These are phyloP conservation scores for Agelaius tricolor DNA, from an alignment of 2,113 vertebrate genomes.

Conservation along the genomic window DNA sequence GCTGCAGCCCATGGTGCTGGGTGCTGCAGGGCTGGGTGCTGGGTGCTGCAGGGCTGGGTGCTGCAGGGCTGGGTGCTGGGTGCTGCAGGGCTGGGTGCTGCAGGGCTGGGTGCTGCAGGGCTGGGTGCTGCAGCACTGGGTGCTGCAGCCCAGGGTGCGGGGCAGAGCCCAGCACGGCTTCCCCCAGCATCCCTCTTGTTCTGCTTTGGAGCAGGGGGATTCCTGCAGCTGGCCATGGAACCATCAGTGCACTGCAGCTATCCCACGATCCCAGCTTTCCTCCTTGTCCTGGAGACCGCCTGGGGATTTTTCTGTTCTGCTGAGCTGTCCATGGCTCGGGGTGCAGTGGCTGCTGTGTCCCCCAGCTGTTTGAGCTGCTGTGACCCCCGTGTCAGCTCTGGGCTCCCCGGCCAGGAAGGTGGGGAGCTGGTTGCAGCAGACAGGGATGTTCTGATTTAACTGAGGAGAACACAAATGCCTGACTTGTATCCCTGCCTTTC, in stretches of 20 bases:
- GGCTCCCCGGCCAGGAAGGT: neutral
- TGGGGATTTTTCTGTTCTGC: neutral
- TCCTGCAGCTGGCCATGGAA: neutral
- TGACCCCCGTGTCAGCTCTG: neutral
- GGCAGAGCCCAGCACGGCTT: accelerated
- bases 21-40: no score
- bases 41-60: no score
- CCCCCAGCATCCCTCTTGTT: neutral
- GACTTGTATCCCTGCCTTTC: neutral
- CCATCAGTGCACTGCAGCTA: neutral
- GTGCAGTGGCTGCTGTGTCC: neutral
- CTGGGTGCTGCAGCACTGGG: no score
- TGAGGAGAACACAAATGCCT: no score
- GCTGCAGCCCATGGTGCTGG: no score
- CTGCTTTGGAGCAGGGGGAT: neutral
- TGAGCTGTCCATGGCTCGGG: neutral
- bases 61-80: no score
- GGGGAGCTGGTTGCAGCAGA: neutral
- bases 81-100: neutral
- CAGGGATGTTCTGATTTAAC: neutral
- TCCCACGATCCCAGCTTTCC: neutral
- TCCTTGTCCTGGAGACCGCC: neutral
- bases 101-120: no score
- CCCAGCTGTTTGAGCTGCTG: neutral
- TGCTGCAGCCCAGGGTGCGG: accelerated